phyloP scores from a whole-genome alignment of 30 jellyfish, hydroid and myxozoan species.

The Cassiopea andromeda region DNA sequence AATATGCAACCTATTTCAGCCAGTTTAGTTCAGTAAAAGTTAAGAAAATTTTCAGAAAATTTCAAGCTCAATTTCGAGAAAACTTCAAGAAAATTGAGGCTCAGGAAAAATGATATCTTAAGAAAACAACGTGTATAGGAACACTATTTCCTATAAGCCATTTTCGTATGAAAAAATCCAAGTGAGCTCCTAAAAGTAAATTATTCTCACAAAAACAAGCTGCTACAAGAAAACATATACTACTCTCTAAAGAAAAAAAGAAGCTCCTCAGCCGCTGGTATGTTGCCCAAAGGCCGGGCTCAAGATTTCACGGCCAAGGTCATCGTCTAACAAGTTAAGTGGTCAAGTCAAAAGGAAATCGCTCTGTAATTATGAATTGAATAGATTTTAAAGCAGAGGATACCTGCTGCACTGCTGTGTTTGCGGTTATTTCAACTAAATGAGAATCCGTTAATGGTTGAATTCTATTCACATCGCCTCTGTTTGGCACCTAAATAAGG shows the following conservation, averaged over 20 bases:
- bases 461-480: constrained; percentile 73
- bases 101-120: too few species aligned
- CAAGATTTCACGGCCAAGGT: background rate
- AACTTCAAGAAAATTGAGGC: too few species aligned
- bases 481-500: constrained; percentile 53
- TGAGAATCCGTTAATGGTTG: constrained; percentile 89
- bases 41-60: too few species aligned
- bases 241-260: background rate
- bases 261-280: background rate
- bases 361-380: constrained; percentile 4
- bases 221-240: too few species aligned
- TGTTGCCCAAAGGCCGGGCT: background rate
- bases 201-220: too few species aligned
- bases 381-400: constrained; percentile 4
- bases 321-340: background rate
- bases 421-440: constrained; percentile 83
- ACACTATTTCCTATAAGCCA: too few species aligned
- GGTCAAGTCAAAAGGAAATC: constrained; percentile 17
- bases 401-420: constrained; percentile 91
- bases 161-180: too few species aligned
- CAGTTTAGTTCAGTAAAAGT: too few species aligned
- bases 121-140: too few species aligned
- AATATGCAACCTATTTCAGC: too few species aligned
- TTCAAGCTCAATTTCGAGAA: too few species aligned
- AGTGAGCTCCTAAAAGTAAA: too few species aligned